A percentile compares a stretch with the other conserved stretches of the same genome.
phyloP scores from a whole-genome alignment of 2,888 invertebrate species.

The Atrina japonica region DNA sequence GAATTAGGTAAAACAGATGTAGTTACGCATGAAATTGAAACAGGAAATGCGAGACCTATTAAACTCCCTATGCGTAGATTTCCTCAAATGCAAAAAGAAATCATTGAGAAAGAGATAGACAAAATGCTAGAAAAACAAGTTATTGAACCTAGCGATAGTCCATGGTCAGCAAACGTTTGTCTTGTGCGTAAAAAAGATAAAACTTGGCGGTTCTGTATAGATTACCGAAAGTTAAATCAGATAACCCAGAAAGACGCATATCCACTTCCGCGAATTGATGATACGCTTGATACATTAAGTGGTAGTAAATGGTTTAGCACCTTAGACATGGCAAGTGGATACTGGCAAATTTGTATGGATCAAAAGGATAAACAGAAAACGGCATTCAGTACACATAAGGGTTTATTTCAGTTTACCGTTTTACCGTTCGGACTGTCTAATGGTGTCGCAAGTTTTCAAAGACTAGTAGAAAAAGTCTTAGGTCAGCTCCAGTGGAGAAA shows the following conservation, averaged over 20 bases:
- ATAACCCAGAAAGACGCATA: slow-evolving; percentile 2
- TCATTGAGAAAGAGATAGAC: slow-evolving; percentile 4
- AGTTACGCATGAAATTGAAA: background rate
- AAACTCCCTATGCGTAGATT: slow-evolving; percentile 2
- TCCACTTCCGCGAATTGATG: slow-evolving; percentile 9
- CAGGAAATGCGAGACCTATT: background rate
- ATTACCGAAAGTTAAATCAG: slow-evolving; percentile 9
- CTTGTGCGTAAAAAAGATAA: slow-evolving; percentile 1
- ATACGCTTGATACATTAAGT: background rate
- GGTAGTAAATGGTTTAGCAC: background rate
- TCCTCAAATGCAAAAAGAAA: background rate
- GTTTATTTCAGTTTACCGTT: slow-evolving; percentile 8
- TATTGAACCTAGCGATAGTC: background rate
- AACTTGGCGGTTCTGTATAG: background rate
- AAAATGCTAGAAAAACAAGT: slow-evolving; percentile 6
- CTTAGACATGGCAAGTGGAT: slow-evolving; percentile 1
- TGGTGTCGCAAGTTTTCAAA: slow-evolving; percentile 5
- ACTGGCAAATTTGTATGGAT: slow-evolving; percentile 10
- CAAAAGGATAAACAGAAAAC: slow-evolving; percentile 5
- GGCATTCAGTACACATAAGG: slow-evolving; percentile 7
- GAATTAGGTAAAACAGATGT: slow-evolving; percentile 2
- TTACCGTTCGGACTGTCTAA: slow-evolving; percentile 7
- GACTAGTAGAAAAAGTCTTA: background rate
- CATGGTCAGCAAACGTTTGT: slow-evolving; percentile 1
- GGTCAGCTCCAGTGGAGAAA: slow-evolving; percentile 2